Percentiles rank a stretch among this genome's conserved stretches.
phyloP scores from a whole-genome alignment of 2,797 vertebrate species.

The Gorsachius magnificus region DNA sequence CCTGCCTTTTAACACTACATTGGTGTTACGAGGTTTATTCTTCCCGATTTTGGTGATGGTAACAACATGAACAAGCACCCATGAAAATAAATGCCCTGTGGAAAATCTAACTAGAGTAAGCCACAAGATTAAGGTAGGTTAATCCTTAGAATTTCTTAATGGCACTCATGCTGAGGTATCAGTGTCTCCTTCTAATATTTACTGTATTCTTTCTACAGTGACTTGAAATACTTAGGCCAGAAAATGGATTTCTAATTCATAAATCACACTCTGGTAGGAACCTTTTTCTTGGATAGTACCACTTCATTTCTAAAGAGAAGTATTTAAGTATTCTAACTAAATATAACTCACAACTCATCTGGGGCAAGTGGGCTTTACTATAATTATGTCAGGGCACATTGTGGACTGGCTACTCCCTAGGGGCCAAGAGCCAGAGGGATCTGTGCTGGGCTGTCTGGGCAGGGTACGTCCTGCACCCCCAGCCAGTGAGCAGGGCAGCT shows the following conservation, averaged over 20 bases:
- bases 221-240: not conserved
- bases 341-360: not conserved
- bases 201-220: not conserved
- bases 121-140: not conserved
- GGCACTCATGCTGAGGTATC: not conserved
- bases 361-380: rapidly evolving
- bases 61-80: not conserved
- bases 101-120: not conserved
- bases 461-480: not conserved
- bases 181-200: not conserved
- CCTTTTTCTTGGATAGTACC: not conserved
- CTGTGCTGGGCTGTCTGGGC: not conserved
- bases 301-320: not conserved
- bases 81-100: not conserved
- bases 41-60: too few species aligned
- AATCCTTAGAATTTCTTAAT: not conserved
- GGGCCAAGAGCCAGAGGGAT: not conserved
- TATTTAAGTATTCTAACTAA: not conserved
- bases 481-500: not conserved
- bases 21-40: too few species aligned
- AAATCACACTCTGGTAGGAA: not conserved
- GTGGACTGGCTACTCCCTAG: too few species aligned
- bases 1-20: too few species aligned
- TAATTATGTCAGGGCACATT: not conserved
- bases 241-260: not conserved